Evolutionary conservation across 2,888 invertebrate genomes (phyloP), one percentile per base, ranked within the genome.

Genomic region (Trichogramma evanescens): DNA sequence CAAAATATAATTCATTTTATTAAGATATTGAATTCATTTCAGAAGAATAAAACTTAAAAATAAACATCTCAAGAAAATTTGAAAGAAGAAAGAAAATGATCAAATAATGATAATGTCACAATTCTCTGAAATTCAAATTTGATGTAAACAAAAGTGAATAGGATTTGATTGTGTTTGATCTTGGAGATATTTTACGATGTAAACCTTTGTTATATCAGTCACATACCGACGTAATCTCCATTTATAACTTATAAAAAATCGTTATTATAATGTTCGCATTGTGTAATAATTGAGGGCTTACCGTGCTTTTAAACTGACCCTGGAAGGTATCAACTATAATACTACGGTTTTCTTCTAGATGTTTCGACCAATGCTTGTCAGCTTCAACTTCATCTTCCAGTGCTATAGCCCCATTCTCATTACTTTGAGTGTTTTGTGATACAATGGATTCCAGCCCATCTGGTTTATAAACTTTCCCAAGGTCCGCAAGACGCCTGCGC

Each of bases 231-330:
- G 61, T 56, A 13, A 40, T 58, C 65, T 65, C 65, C 65, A 4
- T 45, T n/a, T 45, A 45, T 45, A 13, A 6, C 3, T 6, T 13
- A 39, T n/a, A 45, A 43, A 9, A 51, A 51, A 51, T 7, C 26
- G 1, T 26, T 8, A 51, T 38, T 9, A 51, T 38, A 51, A 51
- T 10, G 3, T 10, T 7, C 3, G 13, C 49, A 49, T 6, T 10
- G 13, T 10, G 9, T 53, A 26, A 50, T 26, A 39, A 13, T 49
- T 48, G 9, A 45, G 5, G 43, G 66, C 79, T 79, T 74, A 85
- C 85, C 65, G 83, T 83, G 74, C 84, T 85, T 68, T 84, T 83
- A 70, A 85, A 85, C 71, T 85, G 84, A 54, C 85, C 85, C 72
- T 85, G 85, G 72, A 85, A 85, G 56, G 84, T 83, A 66, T 83